Conservation (phyloP, 2,888 invertebrate genomes). For the Sinodicranocentrus sp. region DNA sequence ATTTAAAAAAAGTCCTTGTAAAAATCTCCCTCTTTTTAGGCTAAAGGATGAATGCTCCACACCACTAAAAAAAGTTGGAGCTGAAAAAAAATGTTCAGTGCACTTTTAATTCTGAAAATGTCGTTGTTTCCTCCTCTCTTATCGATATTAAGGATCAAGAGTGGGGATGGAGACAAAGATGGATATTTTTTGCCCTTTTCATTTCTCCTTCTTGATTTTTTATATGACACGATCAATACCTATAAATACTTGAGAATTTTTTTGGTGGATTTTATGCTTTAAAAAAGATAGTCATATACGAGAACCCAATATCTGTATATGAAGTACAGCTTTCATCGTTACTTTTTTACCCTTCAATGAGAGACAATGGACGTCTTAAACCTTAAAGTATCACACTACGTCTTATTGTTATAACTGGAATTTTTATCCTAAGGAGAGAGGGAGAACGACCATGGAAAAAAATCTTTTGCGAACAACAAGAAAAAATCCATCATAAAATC, state of each 20-base stretch:
- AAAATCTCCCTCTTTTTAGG: not conserved
- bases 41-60: not conserved
- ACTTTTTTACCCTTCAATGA: too few species aligned
- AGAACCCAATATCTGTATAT: too few species aligned
- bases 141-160: slow-evolving; percentile 6
- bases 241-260: too few species aligned
- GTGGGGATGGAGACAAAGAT: slow-evolving; percentile 9
- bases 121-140: slow-evolving; percentile 2
- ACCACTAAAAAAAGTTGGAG: not conserved
- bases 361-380: too few species aligned
- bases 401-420: slow-evolving; percentile 11
- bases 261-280: too few species aligned
- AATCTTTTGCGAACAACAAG: slow-evolving; percentile 35
- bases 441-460: slow-evolving; percentile 38
- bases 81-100: not conserved
- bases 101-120: slow-evolving; percentile 18
- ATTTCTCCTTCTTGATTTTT: not conserved
- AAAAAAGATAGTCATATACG: too few species aligned
- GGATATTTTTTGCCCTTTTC: not conserved
- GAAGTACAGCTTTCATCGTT: too few species aligned
- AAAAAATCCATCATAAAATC: slow-evolving; percentile 67
- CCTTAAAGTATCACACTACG: too few species aligned
- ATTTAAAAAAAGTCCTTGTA: not conserved
- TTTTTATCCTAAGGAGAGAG: not conserved
- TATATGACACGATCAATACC: too few species aligned